phyloP scores from a whole-genome alignment of 1,140 invertebrate genomes.

The Philopotamus ludificatus region DNA sequence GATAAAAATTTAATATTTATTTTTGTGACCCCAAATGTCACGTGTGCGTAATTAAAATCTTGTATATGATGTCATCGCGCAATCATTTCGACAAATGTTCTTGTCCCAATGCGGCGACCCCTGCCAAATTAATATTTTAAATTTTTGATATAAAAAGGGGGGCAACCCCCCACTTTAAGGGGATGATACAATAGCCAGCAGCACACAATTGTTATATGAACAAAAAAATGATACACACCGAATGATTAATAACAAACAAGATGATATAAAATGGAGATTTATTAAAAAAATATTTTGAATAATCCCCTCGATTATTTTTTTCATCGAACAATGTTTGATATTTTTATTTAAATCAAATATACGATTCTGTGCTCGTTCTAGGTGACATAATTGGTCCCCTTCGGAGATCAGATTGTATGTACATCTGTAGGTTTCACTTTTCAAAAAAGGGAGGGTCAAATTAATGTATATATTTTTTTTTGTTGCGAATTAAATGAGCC shows the following conservation, averaged over 20 bases:
- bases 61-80: slow-evolving; percentile 14
- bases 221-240: slow-evolving; percentile 13
- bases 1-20: no score
- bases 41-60: slow-evolving; percentile 23
- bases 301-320: background rate
- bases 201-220: slow-evolving; percentile 12
- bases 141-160: slow-evolving; percentile 14
- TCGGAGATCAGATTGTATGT: slow-evolving; percentile 18
- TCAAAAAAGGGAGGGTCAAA: slow-evolving; percentile 20
- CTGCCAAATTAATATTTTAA: slow-evolving; percentile 29
- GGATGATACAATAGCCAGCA: slow-evolving; percentile 15
- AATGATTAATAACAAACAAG: slow-evolving; percentile 24
- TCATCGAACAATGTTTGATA: background rate
- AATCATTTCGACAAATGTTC: slow-evolving; percentile 20
- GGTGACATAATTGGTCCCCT: background rate
- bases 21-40: no score
- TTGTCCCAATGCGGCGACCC: slow-evolving; percentile 3
- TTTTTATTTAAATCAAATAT: background rate
- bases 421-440: slow-evolving; percentile 40
- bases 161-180: slow-evolving; percentile 10
- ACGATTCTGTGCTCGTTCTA: background rate
- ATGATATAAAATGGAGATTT: background rate
- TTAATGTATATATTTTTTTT: slow-evolving; percentile 35
- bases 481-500: slow-evolving; percentile 41
- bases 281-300: background rate